A percentile compares a stretch with the other conserved stretches of the same genome.
These are phyloP conservation scores for Muraenolepis orangiensis DNA, from an alignment of 2,797 vertebrate genomes.

Conservation along the genomic window DNA sequence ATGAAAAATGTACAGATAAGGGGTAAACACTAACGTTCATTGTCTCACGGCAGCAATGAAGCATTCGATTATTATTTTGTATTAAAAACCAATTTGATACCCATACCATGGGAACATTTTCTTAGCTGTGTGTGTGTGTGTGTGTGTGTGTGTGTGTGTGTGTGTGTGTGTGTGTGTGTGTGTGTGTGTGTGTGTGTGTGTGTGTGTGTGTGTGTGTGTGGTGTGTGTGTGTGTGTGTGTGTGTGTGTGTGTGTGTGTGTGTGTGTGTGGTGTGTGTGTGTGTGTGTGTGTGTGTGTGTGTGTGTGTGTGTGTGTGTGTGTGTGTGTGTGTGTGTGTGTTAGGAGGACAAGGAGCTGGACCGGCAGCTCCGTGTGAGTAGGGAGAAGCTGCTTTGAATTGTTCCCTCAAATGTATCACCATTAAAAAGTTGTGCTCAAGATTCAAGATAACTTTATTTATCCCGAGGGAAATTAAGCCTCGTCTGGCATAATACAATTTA, in stretches of 20 bases:
- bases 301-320: not conserved
- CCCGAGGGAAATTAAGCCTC: no score
- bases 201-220: not conserved
- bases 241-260: no score
- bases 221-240: no score
- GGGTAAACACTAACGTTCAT: not conserved
- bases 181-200: not conserved
- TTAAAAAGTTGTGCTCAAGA: not conserved
- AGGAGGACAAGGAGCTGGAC: not conserved
- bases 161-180: not conserved
- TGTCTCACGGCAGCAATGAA: not conserved
- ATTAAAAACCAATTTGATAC: no score
- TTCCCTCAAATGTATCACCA: not conserved
- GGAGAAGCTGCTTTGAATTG: constrained; percentile 61
- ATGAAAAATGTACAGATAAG: not conserved
- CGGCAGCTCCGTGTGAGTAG: constrained; percentile 56
- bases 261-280: no score
- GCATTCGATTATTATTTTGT: not conserved
- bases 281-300: not conserved
- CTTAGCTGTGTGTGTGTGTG: no score
- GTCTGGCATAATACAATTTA: no score
- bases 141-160: no score
- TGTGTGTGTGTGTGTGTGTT: not conserved
- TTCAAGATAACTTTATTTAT: no score
- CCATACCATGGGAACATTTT: not conserved